Percentiles rank a stretch among this genome's conserved stretches.
phyloP scores from a whole-genome alignment of 2,888 invertebrate species.

The Ariolimax columbianus region DNA sequence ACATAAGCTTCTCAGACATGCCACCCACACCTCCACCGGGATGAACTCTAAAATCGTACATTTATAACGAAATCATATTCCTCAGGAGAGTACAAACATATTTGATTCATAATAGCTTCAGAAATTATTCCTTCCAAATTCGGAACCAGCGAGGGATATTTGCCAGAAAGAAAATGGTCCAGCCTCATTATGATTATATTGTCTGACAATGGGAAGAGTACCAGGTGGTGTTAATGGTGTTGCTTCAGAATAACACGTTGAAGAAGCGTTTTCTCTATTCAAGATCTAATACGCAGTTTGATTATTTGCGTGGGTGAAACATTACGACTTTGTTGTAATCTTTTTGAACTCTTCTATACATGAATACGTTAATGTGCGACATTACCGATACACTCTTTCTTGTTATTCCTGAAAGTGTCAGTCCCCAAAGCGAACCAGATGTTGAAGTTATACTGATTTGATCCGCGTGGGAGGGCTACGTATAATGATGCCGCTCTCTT shows the following conservation, averaged over 20 bases:
- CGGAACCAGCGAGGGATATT: background rate
- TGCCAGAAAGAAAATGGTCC: background rate
- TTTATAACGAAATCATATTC: background rate
- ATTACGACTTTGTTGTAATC: background rate
- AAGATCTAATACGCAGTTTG: background rate
- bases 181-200: background rate
- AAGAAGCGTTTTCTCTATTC: background rate
- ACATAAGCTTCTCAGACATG: background rate
- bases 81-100: slow-evolving; percentile 1
- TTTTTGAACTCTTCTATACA: too few species aligned
- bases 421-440: too few species aligned
- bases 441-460: too few species aligned
- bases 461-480: too few species aligned
- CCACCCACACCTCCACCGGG: background rate
- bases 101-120: background rate
- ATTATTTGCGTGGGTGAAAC: background rate
- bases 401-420: too few species aligned
- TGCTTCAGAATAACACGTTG: background rate
- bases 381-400: too few species aligned
- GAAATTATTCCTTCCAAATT: slow-evolving; percentile 13
- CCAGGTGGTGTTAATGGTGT: background rate
- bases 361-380: too few species aligned
- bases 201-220: background rate
- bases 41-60: background rate
- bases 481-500: too few species aligned